Evolutionary conservation across 2,888 invertebrate species (phyloP), one percentile per base, ranked within the genome.

Genomic region (Tenthredo scrophulariae): DNA sequence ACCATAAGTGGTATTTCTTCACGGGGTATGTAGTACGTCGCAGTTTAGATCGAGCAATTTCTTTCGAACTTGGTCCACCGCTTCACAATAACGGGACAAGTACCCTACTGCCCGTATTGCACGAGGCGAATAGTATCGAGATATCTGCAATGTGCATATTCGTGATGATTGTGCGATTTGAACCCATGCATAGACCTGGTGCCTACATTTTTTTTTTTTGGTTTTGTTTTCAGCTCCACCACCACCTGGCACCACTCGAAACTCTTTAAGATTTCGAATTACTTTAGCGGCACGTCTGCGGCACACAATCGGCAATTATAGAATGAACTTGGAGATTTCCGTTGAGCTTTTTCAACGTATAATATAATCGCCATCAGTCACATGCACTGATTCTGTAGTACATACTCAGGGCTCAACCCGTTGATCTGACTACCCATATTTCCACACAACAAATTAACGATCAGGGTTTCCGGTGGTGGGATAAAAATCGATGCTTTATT

Each of bases 191-290:
- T 15, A 15, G 15, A 46, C 46, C 46, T 46, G 46, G 46, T 46
- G 15, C 46, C 13, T 37, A 37, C 37, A 37, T 46, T 4, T 33
- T 33, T 6, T 18, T 74, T 22, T 1, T 22, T 46, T 4, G 40
- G 29, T 29, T 6, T 33, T 6, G 33, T 72, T 22, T 3, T 43
- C 13, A n/a, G 43, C n/a, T 9, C 6, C 37, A 40, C 37, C 40
- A 54, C 40, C 80, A 80, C 80, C 80, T 80, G 80, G 80, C n/a
- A 62, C 37, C 79, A 79, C 79, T 79, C 79, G 4, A 58, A 43
- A 54, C 46, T 40, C 80, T 29, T 43, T 33, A 80, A 80, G 80
- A 80, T 80, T 80, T 80, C 22, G 40, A 80, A 80, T 80, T 43
- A 40, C 80, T 62, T 22, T 15, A 46, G 0, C 40, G 40, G 40